Evolutionary conservation across 2,797 vertebrate genomes (phyloP).

Genomic region (Echeneis naucrates): DNA sequence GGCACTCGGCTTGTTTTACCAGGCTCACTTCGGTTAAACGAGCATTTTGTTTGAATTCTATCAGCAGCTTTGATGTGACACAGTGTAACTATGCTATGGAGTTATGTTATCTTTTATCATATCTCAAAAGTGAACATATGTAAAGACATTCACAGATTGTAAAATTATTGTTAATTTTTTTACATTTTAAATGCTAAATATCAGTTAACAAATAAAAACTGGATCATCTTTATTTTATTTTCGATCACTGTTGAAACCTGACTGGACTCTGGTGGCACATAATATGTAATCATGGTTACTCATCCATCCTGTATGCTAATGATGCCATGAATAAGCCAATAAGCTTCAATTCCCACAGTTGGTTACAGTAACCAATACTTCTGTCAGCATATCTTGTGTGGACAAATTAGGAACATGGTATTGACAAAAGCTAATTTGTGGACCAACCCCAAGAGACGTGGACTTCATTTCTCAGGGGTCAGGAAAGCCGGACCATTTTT

Average conservation of each 20-base stretch:
- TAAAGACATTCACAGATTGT: conserved; percentile 12
- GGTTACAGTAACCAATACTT: conserved; percentile 88
- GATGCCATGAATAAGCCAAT: conserved; percentile 73
- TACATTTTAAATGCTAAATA: conserved; percentile 1
- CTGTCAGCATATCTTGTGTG: conserved; percentile 83
- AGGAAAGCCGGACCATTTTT: conserved; percentile 70
- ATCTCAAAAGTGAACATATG: conserved; percentile 17
- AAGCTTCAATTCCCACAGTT: conserved; percentile 79
- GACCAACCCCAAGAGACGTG: conserved; percentile 71
- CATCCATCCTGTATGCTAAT: conserved; percentile 80
- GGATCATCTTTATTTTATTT: conserved; percentile 31
- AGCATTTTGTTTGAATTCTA: conserved; percentile 11
- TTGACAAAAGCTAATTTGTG: conserved; percentile 88
- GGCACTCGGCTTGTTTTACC: conserved; percentile 8
- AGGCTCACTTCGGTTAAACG: background rate
- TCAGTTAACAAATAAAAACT: background rate
- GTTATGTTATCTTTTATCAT: background rate
- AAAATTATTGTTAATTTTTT: conserved; percentile 13
- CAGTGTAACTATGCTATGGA: no score
- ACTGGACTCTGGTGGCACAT: conserved; percentile 47
- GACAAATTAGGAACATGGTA: conserved; percentile 84
- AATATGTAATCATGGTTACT: conserved; percentile 68
- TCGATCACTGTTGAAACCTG: conserved; percentile 49
- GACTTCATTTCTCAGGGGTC: conserved; percentile 73
- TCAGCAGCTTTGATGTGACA: background rate